Percentiles rank a stretch among this genome's conserved stretches.
Evolutionary conservation across 2,113 vertebrate species (phyloP).

Genomic region (Phoenicopterus ruber): DNA sequence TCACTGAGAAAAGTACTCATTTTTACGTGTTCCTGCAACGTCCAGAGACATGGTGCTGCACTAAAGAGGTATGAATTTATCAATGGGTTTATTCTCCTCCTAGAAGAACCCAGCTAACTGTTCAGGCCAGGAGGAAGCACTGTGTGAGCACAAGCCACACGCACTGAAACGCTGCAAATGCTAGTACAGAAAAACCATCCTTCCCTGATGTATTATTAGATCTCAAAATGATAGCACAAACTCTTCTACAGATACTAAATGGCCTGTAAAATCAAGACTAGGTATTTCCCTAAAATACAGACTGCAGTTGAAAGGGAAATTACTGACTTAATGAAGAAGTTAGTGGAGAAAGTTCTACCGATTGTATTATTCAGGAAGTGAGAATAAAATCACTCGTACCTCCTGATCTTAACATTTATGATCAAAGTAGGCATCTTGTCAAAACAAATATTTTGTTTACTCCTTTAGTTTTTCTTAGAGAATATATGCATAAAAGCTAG

Average conservation of each 20-base stretch:
- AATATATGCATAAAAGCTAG: not conserved
- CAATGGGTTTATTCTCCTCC: not conserved
- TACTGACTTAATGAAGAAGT: not conserved
- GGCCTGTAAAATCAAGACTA: not conserved
- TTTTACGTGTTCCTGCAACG: not conserved
- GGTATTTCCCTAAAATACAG: not conserved
- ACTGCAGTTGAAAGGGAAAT: not conserved
- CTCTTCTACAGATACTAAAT: not conserved
- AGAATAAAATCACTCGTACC: not conserved
- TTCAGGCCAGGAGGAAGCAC: not conserved
- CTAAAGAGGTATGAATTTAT: not conserved
- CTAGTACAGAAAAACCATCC: not conserved
- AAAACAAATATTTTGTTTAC: constrained; percentile 14
- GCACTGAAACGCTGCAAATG: not conserved
- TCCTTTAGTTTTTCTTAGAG: not conserved
- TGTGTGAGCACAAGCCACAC: accelerated
- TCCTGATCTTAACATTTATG: not conserved
- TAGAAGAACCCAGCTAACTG: not conserved
- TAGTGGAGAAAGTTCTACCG: not conserved
- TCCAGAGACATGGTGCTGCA: not conserved
- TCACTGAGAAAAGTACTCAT: not conserved
- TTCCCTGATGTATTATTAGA: not conserved
- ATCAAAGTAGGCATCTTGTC: constrained; percentile 7
- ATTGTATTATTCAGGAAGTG: not conserved
- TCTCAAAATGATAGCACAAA: not conserved